These are phyloP conservation scores for Heliocidaris tuberculata DNA, from an alignment of 35 echinoderm and acorn worm species.

Conservation along the genomic window DNA sequence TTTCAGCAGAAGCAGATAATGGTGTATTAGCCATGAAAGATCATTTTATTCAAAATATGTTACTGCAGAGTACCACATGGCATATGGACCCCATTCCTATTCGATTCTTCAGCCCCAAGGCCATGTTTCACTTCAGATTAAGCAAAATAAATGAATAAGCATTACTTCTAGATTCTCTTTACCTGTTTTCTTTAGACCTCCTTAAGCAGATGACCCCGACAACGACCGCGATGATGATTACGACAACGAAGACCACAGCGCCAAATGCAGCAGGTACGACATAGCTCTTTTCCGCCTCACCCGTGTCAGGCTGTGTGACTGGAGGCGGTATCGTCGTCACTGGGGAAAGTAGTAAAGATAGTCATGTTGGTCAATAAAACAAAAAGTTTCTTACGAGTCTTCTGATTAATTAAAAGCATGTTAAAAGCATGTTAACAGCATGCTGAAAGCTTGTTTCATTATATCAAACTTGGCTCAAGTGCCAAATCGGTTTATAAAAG, in stretches of 20 bases:
- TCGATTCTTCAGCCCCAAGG: too few relatives aligned
- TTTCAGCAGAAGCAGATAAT: too few relatives aligned
- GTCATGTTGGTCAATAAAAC: not conserved
- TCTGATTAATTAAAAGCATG: too few relatives aligned
- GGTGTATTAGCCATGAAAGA: too few relatives aligned
- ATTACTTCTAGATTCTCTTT: not conserved
- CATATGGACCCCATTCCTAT: too few relatives aligned
- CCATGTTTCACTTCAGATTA: too few relatives aligned
- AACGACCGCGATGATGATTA: constrained; percentile 31
- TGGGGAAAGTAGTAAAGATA: not conserved
- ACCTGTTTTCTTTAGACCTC: constrained; percentile 35
- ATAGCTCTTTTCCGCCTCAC: not conserved
- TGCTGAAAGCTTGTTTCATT: not conserved
- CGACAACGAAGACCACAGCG: not conserved
- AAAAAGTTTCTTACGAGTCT: not conserved
- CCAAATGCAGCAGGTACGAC: not conserved
- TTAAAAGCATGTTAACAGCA: too few relatives aligned
- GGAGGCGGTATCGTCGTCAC: constrained; percentile 12
- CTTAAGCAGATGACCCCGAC: constrained; percentile 18
- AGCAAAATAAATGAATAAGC: too few relatives aligned
- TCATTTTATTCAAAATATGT: too few relatives aligned
- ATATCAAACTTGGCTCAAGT: not conserved
- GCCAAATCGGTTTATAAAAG: too few relatives aligned
- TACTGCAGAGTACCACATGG: too few relatives aligned
- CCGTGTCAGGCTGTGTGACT: not conserved